phyloP scores from a whole-genome alignment of 1,140 invertebrate species.

The Camponotus vicinus region DNA sequence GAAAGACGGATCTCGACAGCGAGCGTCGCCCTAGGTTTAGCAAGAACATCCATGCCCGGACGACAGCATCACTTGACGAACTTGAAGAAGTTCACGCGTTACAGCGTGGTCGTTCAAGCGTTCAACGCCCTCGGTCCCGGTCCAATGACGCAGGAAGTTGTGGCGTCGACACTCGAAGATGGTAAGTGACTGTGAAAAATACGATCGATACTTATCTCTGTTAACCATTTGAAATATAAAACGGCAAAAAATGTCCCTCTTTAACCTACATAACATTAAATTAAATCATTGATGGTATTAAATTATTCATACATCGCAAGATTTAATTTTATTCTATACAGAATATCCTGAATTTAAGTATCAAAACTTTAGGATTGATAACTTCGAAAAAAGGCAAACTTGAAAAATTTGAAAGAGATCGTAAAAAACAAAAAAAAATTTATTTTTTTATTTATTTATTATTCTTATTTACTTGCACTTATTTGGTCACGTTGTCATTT shows the following conservation, averaged over 20 bases:
- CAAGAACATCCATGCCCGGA: slow-evolving; percentile 83
- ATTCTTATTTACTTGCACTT: too few relatives aligned
- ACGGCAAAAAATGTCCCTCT: too few relatives aligned
- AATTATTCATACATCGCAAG: not conserved
- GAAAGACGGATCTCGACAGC: slow-evolving; percentile 84
- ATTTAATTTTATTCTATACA: not conserved
- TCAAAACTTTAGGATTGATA: too few relatives aligned
- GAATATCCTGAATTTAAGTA: too few relatives aligned
- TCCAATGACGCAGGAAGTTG: slow-evolving; percentile 93
- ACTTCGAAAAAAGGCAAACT: too few relatives aligned
- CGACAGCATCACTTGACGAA: slow-evolving; percentile 83
- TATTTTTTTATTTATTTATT: too few relatives aligned
- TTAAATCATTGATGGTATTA: too few relatives aligned
- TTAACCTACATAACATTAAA: too few relatives aligned
- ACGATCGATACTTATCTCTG: not conserved
- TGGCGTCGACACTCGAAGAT: slow-evolving; percentile 95
- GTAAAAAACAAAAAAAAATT: too few relatives aligned
- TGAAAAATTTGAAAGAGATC: too few relatives aligned
- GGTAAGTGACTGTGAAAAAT: slow-evolving; percentile 87
- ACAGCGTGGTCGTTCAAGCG: slow-evolving; percentile 96
- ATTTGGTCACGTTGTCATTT: too few relatives aligned
- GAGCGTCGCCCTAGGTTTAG: slow-evolving; percentile 83
- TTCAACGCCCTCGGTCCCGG: slow-evolving; percentile 97
- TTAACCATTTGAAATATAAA: too few relatives aligned
- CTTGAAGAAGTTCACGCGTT: slow-evolving; percentile 95